A percentile compares a stretch with the other conserved stretches of the same genome.
Conservation (phyloP, 1,140 invertebrate genomes). For the Dendroctonus ponderosae region DNA sequence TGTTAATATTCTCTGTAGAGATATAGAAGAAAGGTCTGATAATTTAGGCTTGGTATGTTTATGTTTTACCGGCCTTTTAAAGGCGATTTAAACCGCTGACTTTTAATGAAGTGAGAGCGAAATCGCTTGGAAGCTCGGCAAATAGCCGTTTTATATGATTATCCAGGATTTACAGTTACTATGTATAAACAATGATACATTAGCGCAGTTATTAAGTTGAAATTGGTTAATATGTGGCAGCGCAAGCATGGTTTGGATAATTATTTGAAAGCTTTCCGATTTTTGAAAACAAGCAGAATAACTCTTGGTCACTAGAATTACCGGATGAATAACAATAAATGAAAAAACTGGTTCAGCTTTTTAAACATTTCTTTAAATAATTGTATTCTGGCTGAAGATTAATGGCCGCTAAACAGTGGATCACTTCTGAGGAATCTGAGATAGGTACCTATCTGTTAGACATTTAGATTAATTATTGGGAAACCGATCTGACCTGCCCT, state of each 20-base stretch:
- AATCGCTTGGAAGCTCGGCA: neutral
- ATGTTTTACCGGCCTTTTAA: constrained; percentile 24
- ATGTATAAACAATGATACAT: neutral
- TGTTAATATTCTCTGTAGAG: constrained; percentile 28
- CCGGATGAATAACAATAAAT: neutral
- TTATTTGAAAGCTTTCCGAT: neutral
- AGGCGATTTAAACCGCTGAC: constrained; percentile 16
- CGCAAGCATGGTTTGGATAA: neutral
- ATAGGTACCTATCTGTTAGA: constrained; percentile 4
- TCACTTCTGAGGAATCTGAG: too few species aligned
- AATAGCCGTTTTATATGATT: neutral
- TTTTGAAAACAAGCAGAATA: neutral
- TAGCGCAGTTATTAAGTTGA: neutral
- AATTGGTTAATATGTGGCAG: neutral
- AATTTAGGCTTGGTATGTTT: constrained; percentile 20
- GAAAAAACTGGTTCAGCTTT: neutral
- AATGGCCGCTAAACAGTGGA: constrained; percentile 1
- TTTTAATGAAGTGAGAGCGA: constrained; percentile 22
- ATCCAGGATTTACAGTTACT: neutral
- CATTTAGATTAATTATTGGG: neutral
- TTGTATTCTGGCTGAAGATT: neutral
- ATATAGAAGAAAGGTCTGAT: constrained; percentile 24
- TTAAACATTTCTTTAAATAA: neutral
- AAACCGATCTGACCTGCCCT: constrained; percentile 2
- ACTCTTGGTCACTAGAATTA: neutral